Evolutionary conservation across 2,888 invertebrate species (phyloP), one percentile per base, ranked within the genome.

Genomic region (Spodoptera picta): DNA sequence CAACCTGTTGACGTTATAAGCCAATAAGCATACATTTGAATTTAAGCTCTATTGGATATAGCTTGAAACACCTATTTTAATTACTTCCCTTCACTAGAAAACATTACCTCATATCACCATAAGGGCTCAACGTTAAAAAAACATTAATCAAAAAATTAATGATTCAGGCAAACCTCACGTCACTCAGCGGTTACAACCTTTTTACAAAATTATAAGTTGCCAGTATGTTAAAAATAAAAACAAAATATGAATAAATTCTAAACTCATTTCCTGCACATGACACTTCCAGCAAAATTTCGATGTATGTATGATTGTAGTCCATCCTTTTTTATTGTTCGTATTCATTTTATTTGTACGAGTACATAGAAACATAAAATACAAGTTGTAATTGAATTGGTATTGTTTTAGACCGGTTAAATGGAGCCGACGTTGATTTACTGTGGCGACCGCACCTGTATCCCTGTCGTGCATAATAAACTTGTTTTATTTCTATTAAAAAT

Each of bases 381-480:
- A 68, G 48, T 70, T 73, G 63, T 77, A 77, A 77, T 76, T 77
- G 76, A 74, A 78, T 71, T 60, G 65, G 70, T 73, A 72, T 81
- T 82, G 75, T 79, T 82, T 79, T 70, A 73, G 69, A 75, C 55
- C 71, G 65, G 77, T 73, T 62, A 73, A 78, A 81, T 67, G 73
- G 70, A 75, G 73, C 55, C 69, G 73, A 78, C 78, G 52, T 77
- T 83, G 84, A 84, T 84, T 82, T 83, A 84, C 77, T 60, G 79
- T 65, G 41, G 48, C 61, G 56, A 68, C 70, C 81, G 69, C 83
- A 84, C 84, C 83, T 84, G 81, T 82, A 74, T 71, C 69, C 69
- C 73, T 73, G 75, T 75, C 71, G 73, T 59, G 66, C 60, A 69
- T 75, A 77, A 60, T 75, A 69, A 78, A 75, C 64, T 68, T 75